phyloP scores from a whole-genome alignment of 92 coral and sea anemone genomes.

The Paramuricea clavata region DNA sequence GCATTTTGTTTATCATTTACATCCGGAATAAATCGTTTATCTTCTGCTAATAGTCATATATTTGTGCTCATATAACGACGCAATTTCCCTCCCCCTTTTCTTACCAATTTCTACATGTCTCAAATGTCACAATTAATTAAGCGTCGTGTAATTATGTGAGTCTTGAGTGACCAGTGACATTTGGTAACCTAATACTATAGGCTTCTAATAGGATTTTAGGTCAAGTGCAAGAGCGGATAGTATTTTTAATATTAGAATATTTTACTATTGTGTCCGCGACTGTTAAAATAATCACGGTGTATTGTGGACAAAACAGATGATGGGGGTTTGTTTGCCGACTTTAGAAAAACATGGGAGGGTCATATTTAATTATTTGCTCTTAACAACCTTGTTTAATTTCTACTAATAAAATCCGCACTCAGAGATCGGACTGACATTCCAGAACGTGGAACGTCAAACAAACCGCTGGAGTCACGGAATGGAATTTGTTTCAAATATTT shows the following conservation, averaged over 20 bases:
- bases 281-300: neutral
- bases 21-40: constrained; percentile 45
- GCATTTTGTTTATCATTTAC: neutral
- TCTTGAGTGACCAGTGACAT: neutral
- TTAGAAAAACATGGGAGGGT: constrained; percentile 33
- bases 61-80: neutral
- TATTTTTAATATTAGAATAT: neutral
- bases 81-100: neutral
- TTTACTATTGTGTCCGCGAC: neutral
- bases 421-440: neutral
- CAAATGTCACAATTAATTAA: constrained; percentile 17
- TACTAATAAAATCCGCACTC: neutral
- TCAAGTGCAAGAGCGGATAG: neutral
- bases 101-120: neutral
- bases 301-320: constrained; percentile 29
- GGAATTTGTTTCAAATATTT: no score
- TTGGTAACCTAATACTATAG: neutral
- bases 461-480: constrained; percentile 22
- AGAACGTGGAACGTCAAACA: neutral
- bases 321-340: neutral
- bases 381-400: neutral
- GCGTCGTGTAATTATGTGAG: neutral
- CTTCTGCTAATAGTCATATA: neutral
- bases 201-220: neutral
- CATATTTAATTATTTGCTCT: constrained; percentile 1